These are phyloP conservation scores for Neoarius graeffei DNA, from an alignment of 2,113 vertebrate genomes.

Conservation along the genomic window DNA sequence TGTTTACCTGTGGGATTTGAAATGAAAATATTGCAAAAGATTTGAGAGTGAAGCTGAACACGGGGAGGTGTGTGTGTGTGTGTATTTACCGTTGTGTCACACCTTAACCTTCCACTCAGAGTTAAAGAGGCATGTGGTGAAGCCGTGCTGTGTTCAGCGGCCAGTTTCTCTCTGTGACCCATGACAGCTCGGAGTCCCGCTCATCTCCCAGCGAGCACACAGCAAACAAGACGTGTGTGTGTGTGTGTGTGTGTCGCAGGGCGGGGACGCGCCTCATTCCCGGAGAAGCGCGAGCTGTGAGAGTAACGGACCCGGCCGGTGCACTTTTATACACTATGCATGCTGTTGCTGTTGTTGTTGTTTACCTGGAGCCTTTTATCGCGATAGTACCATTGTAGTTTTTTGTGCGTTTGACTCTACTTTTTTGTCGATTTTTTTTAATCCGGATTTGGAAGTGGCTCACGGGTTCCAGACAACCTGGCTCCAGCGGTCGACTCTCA, in stretches of 20 bases:
- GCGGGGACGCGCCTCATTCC: not conserved
- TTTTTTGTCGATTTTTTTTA: conserved; percentile 71
- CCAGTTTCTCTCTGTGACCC: conserved; percentile 59
- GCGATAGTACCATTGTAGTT: conserved; percentile 55
- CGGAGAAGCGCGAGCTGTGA: not conserved
- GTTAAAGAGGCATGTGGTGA: conserved; percentile 52
- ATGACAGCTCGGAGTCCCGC: conserved; percentile 58
- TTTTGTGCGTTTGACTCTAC: conserved; percentile 66
- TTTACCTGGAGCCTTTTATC: conserved; percentile 54
- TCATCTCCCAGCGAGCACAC: conserved; percentile 57
- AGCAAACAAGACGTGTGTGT: not conserved
- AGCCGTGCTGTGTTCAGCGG: conserved; percentile 45
- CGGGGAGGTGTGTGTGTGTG: not conserved
- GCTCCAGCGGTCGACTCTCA: conserved; percentile 93
- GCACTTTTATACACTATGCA: not conserved
- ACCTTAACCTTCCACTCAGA: conserved; percentile 37
- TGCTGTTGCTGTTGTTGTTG: not conserved
- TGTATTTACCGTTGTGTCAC: conserved; percentile 4
- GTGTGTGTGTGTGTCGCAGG: not conserved
- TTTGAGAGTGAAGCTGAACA: not conserved
- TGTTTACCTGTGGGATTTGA: too few relatives aligned
- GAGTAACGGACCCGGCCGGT: conserved; percentile 6
- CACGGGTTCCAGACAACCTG: conserved; percentile 86
- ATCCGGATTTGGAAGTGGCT: conserved; percentile 69
- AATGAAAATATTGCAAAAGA: not conserved